Base-by-base conservation (phyloP, 2,888 invertebrate species). In the Subacronicta megacephala region DNA sequence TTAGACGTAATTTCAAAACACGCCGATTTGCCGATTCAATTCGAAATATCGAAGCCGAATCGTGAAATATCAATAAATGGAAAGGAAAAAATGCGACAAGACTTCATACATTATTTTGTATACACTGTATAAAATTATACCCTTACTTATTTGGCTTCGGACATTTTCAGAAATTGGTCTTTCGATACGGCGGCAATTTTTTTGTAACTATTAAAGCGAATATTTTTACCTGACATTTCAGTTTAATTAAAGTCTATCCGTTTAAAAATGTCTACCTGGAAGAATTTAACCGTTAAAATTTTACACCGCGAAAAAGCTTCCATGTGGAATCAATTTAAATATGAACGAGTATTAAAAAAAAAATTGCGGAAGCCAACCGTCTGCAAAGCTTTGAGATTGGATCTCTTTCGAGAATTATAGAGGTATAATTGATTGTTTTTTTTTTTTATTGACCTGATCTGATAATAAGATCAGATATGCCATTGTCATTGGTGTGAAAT, bases 201-300 rank as follows among this genome's bases (percentile, higher is more conserved):
- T 31, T 26, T 26, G 26, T 10, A 10, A 26, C 26, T 26, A 26
- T 26, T 26, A 26, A 26, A 26, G n/a, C 31, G 31, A 31, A 31
- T 31, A 31, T 31, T 38, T 38, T 47, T 13, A 38, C 17, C 17
- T 31, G 13, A 7, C 23, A 26, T 46, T 38, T 38, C 45, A 38
- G 26, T 38, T 47, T 47, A 47, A 47, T 47, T 38, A 38, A 47
- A 29, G 13, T 20, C 2, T 16, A 37, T 9, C 37, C 37, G 16
- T 38, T 18, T 18, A 31, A 36, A 47, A 47, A 15, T 37, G 37
- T 38, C 47, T n/a, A 13, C 38, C 37, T 47, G 16, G 6, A 47
- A 46, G 29, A 38, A 47, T 38, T 47, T 18, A 15, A 38, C 29
- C 38, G 47, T 29, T 16, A 31, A 46, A 20, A n/a, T 37, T 46